A percentile compares a stretch with the other conserved stretches of the same genome.
phyloP scores from a whole-genome alignment of 2,113 vertebrate species.

The Actenoides lindsayi region DNA sequence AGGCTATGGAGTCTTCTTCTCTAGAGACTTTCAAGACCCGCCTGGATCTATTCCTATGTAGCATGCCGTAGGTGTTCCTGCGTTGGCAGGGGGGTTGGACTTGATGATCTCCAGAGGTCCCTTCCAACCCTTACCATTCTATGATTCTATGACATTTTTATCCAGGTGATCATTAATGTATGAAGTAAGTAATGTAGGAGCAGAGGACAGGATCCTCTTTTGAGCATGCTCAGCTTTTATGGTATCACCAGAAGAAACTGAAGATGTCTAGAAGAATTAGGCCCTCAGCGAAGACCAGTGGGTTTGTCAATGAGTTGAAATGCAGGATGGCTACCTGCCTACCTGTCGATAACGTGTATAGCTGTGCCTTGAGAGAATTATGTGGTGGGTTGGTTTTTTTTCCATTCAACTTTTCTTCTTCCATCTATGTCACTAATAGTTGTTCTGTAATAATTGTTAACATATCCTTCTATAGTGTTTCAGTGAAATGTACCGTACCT shows the following conservation, averaged over 20 bases:
- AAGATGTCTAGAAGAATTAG: not conserved
- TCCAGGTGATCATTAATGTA: not conserved
- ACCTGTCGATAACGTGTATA: not conserved
- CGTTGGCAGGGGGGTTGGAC: no score
- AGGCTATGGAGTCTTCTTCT: no score
- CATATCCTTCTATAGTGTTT: not conserved
- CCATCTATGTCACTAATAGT: not conserved
- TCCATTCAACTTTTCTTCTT: not conserved
- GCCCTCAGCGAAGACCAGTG: not conserved
- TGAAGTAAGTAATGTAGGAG: not conserved
- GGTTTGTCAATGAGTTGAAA: not conserved
- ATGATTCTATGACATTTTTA: not conserved
- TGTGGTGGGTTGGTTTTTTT: not conserved
- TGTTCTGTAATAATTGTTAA: not conserved
- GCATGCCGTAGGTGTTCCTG: no score
- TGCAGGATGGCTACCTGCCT: not conserved
- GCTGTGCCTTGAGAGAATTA: not conserved
- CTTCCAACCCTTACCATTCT: no score
- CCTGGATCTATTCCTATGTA: no score
- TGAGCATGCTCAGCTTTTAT: not conserved
- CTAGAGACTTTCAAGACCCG: no score
- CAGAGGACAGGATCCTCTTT: not conserved
- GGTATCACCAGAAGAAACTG: not conserved
- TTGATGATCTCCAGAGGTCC: no score
- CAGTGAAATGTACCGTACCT: not conserved